Conservation (phyloP, 2,888 invertebrate species). For the Metopia argyrocephala region DNA sequence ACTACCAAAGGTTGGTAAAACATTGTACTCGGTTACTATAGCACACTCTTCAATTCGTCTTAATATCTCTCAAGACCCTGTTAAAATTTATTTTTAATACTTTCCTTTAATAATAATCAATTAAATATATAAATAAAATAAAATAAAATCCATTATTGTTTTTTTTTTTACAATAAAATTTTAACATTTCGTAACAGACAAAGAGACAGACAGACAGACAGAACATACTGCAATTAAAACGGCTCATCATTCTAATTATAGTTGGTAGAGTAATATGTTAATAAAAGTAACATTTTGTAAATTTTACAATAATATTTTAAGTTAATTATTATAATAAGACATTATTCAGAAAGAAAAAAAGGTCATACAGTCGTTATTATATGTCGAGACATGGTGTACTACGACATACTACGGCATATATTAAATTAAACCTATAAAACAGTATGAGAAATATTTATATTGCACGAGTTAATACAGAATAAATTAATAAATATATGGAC, state of each 20-base stretch:
- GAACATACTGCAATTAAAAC: conserved; percentile 47
- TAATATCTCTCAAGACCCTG: no score
- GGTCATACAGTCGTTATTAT: conserved; percentile 44
- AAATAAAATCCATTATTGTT: conserved; percentile 6
- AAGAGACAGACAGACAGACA: not conserved
- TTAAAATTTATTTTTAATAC: conserved; percentile 3
- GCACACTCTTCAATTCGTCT: no score
- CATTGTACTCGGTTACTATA: no score
- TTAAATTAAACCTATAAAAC: not conserved
- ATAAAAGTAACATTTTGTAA: conserved; percentile 17
- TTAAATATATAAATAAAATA: conserved; percentile 23
- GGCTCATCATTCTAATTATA: conserved; percentile 65
- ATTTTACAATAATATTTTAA: conserved; percentile 36
- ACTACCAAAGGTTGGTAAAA: no score
- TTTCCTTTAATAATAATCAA: conserved; percentile 12
- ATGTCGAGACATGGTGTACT: no score
- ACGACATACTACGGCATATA: no score
- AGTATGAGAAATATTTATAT: no score
- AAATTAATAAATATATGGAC: not conserved
- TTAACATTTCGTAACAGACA: conserved; percentile 7
- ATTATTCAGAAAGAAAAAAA: conserved; percentile 36
- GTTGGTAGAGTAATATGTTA: conserved; percentile 53
- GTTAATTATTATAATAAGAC: conserved; percentile 59
- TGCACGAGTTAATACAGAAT: not conserved
- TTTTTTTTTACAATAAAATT: not conserved